These are phyloP conservation scores for Artibeus jamaicensis DNA, from an alignment of 2,797 vertebrate species.

Conservation along the genomic window DNA sequence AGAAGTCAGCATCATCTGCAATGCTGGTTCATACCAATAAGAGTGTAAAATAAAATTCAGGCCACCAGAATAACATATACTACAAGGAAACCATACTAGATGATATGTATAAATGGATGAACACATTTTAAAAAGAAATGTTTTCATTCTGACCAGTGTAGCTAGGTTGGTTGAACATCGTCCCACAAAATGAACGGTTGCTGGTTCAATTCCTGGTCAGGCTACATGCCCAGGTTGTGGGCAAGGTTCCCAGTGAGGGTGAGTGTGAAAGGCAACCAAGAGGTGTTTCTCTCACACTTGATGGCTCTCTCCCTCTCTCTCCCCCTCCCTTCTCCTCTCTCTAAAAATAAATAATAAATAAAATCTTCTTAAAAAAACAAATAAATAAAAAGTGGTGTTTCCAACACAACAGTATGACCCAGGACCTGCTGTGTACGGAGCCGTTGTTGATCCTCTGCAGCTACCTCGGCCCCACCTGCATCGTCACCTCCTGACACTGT, in stretches of 20 bases:
- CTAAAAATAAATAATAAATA: not conserved
- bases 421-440: not conserved
- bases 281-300: not conserved
- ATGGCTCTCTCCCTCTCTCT: not conserved
- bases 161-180: too few relatives aligned
- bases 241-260: not conserved
- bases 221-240: not conserved
- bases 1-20: not conserved
- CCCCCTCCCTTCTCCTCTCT: not conserved
- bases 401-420: not conserved
- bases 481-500: not conserved
- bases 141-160: too few relatives aligned
- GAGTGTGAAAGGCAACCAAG: not conserved
- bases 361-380: not conserved
- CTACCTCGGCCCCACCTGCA: not conserved
- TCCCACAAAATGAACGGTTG: not conserved
- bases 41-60: not conserved
- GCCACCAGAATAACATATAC: not conserved
- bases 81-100: not conserved
- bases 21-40: not conserved
- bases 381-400: not conserved
- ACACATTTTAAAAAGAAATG: not conserved
- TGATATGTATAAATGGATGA: not conserved
- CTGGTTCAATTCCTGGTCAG: not conserved
- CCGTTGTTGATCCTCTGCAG: not conserved